Conservation (phyloP, 1,140 invertebrate species). For the Drosophila paulistorum region DNA sequence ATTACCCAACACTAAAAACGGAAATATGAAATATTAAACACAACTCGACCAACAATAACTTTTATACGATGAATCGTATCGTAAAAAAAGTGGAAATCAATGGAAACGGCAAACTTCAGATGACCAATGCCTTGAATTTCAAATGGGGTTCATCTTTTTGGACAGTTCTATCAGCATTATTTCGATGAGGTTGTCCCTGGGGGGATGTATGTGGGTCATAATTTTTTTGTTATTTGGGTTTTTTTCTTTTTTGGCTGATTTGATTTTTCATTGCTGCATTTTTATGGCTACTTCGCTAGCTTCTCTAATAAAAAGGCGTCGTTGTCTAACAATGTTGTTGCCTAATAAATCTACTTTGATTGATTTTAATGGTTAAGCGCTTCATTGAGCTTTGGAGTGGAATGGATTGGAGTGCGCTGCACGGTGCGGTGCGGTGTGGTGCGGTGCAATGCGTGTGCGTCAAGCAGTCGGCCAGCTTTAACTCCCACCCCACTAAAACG, state of each 20-base stretch:
- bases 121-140: constrained; percentile 37
- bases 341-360: constrained; percentile 81
- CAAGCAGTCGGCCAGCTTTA: constrained; percentile 29
- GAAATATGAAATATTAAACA: constrained; percentile 39
- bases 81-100: constrained; percentile 40
- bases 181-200: not conserved
- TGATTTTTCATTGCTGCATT: constrained; percentile 74
- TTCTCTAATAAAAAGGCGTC: constrained; percentile 58
- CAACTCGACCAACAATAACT: constrained; percentile 33
- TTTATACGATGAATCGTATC: constrained; percentile 26
- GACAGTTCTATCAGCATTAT: not conserved
- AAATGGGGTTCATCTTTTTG: constrained; percentile 5
- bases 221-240: constrained; percentile 60
- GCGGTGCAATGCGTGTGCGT: constrained; percentile 31
- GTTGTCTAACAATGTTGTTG: constrained; percentile 66
- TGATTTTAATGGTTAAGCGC: constrained; percentile 82
- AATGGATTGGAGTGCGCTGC: constrained; percentile 25
- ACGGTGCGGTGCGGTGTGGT: not conserved
- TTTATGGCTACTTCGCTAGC: constrained; percentile 64
- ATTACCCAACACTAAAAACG: constrained; percentile 64
- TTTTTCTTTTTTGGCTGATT: constrained; percentile 71
- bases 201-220: constrained; percentile 45
- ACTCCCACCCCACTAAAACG: constrained; percentile 1
- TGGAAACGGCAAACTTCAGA: constrained; percentile 44
- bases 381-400: constrained; percentile 71